Evolutionary conservation across 2,113 vertebrate genomes (phyloP).

Genomic region (Nesoenas mayeri): DNA sequence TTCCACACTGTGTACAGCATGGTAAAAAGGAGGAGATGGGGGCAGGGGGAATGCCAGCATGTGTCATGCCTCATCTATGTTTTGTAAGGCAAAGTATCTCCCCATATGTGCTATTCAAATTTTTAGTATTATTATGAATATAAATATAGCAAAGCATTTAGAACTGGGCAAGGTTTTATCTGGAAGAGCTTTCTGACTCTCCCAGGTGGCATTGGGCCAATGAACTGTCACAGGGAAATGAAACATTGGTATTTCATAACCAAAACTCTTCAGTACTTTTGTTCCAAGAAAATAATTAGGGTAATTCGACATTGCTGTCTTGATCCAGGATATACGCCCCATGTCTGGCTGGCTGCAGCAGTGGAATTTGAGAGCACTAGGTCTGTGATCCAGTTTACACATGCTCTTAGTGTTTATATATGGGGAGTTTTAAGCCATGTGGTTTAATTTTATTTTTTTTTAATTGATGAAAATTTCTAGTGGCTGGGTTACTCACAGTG

Average conservation of each 20-base stretch:
- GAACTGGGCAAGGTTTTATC: neutral
- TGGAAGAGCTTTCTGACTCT: neutral
- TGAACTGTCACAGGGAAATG: neutral
- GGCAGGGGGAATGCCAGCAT: neutral
- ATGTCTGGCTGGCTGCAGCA: neutral
- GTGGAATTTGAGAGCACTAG: neutral
- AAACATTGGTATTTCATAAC: neutral
- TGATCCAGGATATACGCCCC: neutral
- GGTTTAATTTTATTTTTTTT: neutral
- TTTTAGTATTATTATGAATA: neutral
- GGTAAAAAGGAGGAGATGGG: neutral
- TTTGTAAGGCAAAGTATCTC: neutral
- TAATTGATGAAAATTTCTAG: neutral
- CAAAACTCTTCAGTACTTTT: neutral
- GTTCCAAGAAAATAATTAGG: slow-evolving; percentile 18
- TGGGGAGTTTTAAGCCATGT: neutral
- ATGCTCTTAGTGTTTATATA: neutral
- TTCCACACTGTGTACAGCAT: accelerated
- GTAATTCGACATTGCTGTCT: neutral
- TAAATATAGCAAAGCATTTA: neutral
- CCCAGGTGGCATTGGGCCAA: neutral
- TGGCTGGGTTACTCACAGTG: neutral
- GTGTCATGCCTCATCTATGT: neutral
- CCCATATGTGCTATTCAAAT: neutral
- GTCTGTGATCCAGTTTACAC: neutral